Base-by-base conservation (phyloP, 2,888 invertebrate species). In the Hydropsyche betteni region DNA sequence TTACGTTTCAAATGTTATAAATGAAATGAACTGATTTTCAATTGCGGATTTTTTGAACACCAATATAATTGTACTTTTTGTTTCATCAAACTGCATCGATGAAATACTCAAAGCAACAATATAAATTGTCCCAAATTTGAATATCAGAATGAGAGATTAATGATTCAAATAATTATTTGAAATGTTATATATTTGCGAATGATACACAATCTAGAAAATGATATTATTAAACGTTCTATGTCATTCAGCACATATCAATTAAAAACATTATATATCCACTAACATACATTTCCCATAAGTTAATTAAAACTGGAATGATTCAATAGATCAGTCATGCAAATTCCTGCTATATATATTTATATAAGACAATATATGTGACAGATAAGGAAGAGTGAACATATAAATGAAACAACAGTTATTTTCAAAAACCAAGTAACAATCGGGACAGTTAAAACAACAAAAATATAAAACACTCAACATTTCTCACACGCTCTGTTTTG, bases 211-310 rank as follows among this genome's bases (percentile, higher is more conserved):
- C 58, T 58, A 58, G 24, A 16, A 16, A 53, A 44, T 44, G 44
- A 44, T 44, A 34, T 64, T 34, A 64, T 24, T 33, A 72, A 58
- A 44, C 12, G 24, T 70, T 69, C 75, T 78, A 76, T 75, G 38
- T 78, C 76, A 78, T 78, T 78, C 78, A 78, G 75, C 73, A 68
- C 76, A 74, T 70, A 53, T 76, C 78, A 78, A 52, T 64, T 64
- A 64, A 12, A 58, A 58, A 58, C 14, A 58, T 16, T 76, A 70
- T 68, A 74, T 71, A 74, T 36, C 68, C 75, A 75, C 77, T 78
- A 78, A 77, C 74, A 77, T 74, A 74, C 75, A 78, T 74, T 50
- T 72, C 64, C 74, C 76, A 77, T 75, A 69, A 72, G 8, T 58
- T 24, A 53, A 34, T 52, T 70, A 70, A 68, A 78, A 75, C 38